A percentile compares a stretch with the other conserved stretches of the same genome.
Conservation (phyloP, 2,113 vertebrate genomes). For the Chinchilla lanigera region DNA sequence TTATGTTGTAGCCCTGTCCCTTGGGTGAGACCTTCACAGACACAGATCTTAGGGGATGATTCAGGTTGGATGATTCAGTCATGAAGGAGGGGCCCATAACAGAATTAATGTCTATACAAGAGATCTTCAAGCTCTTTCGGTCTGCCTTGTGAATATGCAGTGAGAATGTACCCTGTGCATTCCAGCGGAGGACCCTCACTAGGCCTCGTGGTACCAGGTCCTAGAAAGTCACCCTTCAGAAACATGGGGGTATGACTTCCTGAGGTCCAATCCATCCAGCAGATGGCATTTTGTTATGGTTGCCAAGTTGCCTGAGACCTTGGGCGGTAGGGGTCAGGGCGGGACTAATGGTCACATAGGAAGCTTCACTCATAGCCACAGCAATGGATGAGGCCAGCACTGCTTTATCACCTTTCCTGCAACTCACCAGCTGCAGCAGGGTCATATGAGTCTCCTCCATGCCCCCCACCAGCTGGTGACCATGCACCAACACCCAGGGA, state of each 20-base stretch:
- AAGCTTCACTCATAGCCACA: background rate
- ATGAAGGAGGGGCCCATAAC: rapidly evolving
- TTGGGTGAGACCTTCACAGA: too few relatives aligned
- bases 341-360: background rate
- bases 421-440: background rate
- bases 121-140: too few relatives aligned
- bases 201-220: too few relatives aligned
- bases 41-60: background rate
- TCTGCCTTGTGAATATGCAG: background rate
- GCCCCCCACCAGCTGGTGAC: background rate
- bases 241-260: background rate
- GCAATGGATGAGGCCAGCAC: background rate
- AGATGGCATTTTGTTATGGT: background rate
- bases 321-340: background rate
- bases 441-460: background rate
- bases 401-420: background rate
- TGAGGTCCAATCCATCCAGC: background rate
- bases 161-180: background rate
- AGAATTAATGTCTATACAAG: background rate
- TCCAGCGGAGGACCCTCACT: background rate
- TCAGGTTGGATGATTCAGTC: background rate
- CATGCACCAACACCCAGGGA: too few relatives aligned
- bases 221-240: background rate
- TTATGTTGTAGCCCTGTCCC: background rate
- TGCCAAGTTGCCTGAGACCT: background rate